phyloP scores from a whole-genome alignment of 2,797 vertebrate species.

The Lindbergichthys nudifrons region DNA sequence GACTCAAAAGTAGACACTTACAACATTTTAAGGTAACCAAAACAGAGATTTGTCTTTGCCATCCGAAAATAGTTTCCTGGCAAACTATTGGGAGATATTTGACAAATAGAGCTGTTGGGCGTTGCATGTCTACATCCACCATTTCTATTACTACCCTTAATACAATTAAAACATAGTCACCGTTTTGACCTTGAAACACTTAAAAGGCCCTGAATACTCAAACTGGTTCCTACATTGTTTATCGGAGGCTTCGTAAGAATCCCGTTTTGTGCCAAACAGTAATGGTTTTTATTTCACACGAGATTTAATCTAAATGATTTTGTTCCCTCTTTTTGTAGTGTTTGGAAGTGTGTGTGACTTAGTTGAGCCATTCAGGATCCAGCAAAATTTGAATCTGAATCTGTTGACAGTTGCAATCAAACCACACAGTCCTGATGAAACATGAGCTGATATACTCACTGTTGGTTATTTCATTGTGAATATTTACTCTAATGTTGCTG shows the following conservation, averaged over 20 bases:
- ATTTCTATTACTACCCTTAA: neutral
- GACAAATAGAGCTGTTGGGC: constrained; percentile 4
- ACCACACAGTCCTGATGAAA: neutral
- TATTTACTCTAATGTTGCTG: neutral
- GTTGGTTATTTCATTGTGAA: neutral
- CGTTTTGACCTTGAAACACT: neutral
- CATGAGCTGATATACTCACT: neutral
- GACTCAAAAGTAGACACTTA: neutral
- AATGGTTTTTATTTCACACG: too few species aligned
- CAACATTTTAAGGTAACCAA: constrained; percentile 3
- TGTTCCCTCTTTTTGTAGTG: too few species aligned
- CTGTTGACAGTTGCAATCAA: neutral
- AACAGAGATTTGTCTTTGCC: neutral
- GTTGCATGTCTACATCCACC: constrained; percentile 5
- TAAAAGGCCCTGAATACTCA: neutral
- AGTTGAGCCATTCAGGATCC: neutral
- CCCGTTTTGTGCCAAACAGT: neutral
- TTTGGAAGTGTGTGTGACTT: too few species aligned
- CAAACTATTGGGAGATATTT: neutral
- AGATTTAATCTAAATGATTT: too few species aligned
- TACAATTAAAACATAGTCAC: neutral
- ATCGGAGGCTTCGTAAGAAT: neutral
- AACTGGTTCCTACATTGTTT: too few species aligned
- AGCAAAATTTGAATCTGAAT: constrained; percentile 1
- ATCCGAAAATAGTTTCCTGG: neutral